phyloP scores from a whole-genome alignment of 2,113 vertebrate species.

The Phyllopteryx taeniolatus region DNA sequence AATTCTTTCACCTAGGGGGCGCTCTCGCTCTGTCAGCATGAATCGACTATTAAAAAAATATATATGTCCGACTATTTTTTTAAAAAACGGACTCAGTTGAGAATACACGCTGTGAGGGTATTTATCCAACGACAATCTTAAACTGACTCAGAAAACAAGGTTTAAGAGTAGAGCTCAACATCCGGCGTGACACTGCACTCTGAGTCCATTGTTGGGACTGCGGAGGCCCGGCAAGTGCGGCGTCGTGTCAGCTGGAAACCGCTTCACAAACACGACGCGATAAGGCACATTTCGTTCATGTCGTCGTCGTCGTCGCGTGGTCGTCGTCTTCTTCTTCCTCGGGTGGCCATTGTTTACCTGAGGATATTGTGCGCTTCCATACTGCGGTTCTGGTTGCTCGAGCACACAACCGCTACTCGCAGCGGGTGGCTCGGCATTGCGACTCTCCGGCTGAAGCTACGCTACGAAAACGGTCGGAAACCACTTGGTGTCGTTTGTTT shows the following conservation, averaged over 20 bases:
- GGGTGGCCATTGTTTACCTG: constrained; percentile 81
- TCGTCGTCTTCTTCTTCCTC: constrained; percentile 12
- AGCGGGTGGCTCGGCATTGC: constrained; percentile 85
- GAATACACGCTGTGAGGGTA: neutral
- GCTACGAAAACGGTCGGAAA: constrained; percentile 12
- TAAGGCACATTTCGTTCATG: constrained; percentile 12
- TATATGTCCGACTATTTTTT: neutral
- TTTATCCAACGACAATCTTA: neutral
- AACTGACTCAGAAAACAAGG: neutral
- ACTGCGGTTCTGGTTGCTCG: constrained; percentile 98
- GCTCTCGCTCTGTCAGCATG: constrained; percentile 43
- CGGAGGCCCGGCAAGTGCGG: constrained; percentile 44
- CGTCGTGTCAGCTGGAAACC: constrained; percentile 7
- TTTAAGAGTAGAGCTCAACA: neutral
- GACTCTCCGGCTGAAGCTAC: constrained; percentile 58
- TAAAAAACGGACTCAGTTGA: constrained; percentile 3
- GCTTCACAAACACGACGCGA: constrained; percentile 14
- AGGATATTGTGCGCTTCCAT: constrained; percentile 99
- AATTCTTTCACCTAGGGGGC: constrained; percentile 34
- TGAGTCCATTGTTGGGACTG: constrained; percentile 55
- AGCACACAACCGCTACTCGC: constrained; percentile 94
- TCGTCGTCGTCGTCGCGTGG: neutral
- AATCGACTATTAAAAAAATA: neutral
- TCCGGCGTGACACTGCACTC: constrained; percentile 6
- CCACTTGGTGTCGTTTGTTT: constrained; percentile 2